Evolutionary conservation across 1,140 invertebrate genomes (phyloP).

Genomic region (Latrodectus geometricus): DNA sequence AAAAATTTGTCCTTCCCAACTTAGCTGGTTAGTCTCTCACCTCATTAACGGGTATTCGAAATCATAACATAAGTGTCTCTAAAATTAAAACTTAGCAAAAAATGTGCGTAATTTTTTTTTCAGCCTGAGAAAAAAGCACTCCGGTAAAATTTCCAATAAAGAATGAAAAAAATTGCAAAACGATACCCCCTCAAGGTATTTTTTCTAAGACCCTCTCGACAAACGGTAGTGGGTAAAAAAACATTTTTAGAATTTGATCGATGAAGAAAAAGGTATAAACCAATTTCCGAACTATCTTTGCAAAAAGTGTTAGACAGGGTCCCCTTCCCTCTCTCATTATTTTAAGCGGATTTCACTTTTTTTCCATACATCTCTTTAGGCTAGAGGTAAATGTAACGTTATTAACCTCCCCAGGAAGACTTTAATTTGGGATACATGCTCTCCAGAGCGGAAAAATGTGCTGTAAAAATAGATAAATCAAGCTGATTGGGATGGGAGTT

Average conservation of each 20-base stretch:
- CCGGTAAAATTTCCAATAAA: neutral
- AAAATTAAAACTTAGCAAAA: constrained; percentile 5
- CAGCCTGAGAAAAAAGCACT: neutral
- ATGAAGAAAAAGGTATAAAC: constrained; percentile 40
- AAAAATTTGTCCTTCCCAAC: no score
- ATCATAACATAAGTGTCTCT: no score
- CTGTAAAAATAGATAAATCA: neutral
- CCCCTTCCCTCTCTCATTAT: constrained; percentile 1
- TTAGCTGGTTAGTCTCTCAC: no score
- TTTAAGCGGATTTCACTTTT: constrained; percentile 14
- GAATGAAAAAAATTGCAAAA: constrained; percentile 1
- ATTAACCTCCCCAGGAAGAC: constrained; percentile 32
- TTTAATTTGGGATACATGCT: constrained; percentile 28
- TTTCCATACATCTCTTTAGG: neutral
- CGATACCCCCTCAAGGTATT: constrained; percentile 27
- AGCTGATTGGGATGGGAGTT: constrained; percentile 2
- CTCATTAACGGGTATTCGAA: no score
- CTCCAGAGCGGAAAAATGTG: neutral
- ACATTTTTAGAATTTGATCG: constrained; percentile 13
- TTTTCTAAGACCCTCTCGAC: neutral
- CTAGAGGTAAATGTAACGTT: constrained; percentile 13
- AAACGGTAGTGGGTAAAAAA: neutral
- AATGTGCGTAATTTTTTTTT: neutral
- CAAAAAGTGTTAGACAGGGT: neutral
- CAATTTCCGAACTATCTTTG: constrained; percentile 12